Percentiles rank a stretch among this genome's conserved stretches.
Conservation (phyloP, 2,797 vertebrate species). For the Sciurus vulgaris region DNA sequence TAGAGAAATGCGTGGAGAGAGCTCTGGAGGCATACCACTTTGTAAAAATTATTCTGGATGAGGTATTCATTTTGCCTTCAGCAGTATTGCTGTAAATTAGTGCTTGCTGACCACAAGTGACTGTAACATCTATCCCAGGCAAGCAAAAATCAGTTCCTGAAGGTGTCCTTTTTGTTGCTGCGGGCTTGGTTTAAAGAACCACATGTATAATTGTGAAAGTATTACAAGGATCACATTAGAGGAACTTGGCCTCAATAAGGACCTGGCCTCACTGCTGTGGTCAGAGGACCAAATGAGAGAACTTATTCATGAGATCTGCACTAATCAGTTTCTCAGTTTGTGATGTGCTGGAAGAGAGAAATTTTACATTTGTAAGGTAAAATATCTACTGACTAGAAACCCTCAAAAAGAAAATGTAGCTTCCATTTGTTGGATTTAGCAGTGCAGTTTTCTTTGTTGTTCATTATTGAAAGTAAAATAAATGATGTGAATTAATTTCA, state of each 20-base stretch:
- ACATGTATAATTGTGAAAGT: background rate
- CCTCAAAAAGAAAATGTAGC: background rate
- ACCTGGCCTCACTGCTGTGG: background rate
- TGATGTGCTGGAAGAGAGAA: background rate
- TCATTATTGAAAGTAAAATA: conserved; percentile 61
- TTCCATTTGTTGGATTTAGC: conserved; percentile 50
- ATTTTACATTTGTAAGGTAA: conserved; percentile 40
- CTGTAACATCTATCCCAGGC: background rate
- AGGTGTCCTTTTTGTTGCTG: background rate
- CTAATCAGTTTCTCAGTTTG: background rate
- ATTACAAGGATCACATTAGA: background rate
- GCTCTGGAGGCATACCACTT: background rate
- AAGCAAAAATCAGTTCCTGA: background rate
- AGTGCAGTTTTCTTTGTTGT: background rate
- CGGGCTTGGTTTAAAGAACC: background rate
- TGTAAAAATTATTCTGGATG: background rate
- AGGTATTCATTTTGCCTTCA: background rate
- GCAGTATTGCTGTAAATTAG: background rate
- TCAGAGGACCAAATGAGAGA: background rate
- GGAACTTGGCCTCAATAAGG: background rate
- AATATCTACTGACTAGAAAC: background rate
- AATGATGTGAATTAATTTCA: conserved; percentile 71
- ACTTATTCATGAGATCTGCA: background rate
- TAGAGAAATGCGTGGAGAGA: background rate
- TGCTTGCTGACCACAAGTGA: background rate